Base-by-base conservation (phyloP, 2,113 vertebrate species). In the Actinemys pallida region DNA sequence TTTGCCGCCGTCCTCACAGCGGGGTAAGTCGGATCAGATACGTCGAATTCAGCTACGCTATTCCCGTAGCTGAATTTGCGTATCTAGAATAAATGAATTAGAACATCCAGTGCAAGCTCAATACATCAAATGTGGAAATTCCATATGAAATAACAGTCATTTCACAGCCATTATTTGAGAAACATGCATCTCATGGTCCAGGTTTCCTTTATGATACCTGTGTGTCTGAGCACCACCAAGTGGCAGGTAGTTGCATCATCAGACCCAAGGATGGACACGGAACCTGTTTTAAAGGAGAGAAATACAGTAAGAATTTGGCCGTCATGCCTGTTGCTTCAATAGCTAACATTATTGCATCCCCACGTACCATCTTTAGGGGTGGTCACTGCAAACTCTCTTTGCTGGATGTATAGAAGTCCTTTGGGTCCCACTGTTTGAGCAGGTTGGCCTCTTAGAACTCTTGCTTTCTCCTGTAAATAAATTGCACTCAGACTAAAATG, bases 181-280 rank as follows among this genome's bases (percentile, higher is more conserved):
- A 86, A 88, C 24, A 39, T 72, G n/a, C 65, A 39, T 72, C 65
- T 72, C 9, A 20, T 39, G 9, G 65, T 22, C 35, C 50, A 39
- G 11, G 17, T 29, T 6, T 20, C 78, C 24, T 57, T 31, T 50
- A 49, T 80, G n/a, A 92, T 99, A 99, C 99, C 99, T 97, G 99
- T 99, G 97, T 99, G 99, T 95, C 99, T 99, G 86, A 99, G 98
- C 84, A 99, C 98, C 86, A 99, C 98, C 94, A 99, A 98, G 98
- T 99, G 99, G 97, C 99, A 99, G 86, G 99, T 99, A 39, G 99
- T 99, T 84, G 99, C 99, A 97, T 99, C 99, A 47, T 99, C 99
- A 76, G 99, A 99, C 87, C 99, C 99, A 85, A 99, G 98, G 94
- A 99, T 96, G 76, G 99, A 99, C 94, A 99, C 98, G 69, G 98